These are phyloP conservation scores for Melitaea cinxia DNA, from an alignment of 1,140 invertebrate genomes.

Conservation along the genomic window DNA sequence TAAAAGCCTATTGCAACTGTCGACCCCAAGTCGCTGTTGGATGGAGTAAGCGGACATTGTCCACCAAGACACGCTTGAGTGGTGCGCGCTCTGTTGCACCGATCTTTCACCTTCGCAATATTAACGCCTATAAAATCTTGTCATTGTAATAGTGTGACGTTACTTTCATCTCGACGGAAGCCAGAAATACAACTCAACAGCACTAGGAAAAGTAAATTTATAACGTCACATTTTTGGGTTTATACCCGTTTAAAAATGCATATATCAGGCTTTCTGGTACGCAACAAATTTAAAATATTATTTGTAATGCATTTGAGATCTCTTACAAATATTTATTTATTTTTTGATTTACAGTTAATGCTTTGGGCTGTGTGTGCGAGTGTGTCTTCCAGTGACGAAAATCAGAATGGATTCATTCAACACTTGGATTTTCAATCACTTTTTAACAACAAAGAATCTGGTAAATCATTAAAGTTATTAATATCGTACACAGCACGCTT, in stretches of 20 bases:
- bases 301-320: constrained; percentile 6
- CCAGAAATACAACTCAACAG: constrained; percentile 52
- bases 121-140: constrained; percentile 80
- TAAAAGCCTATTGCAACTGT: constrained; percentile 44
- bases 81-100: constrained; percentile 71
- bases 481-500: constrained; percentile 8
- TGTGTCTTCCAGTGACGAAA: constrained; percentile 55
- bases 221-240: constrained; percentile 58
- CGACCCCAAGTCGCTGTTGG: constrained; percentile 54
- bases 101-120: constrained; percentile 80
- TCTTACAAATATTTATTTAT: constrained; percentile 22
- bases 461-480: constrained; percentile 44
- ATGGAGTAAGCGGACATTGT: constrained; percentile 79
- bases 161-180: constrained; percentile 68
- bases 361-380: constrained; percentile 64
- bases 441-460: constrained; percentile 55
- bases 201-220: constrained; percentile 45
- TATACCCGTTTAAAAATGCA: constrained; percentile 70
- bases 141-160: constrained; percentile 74
- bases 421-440: constrained; percentile 69
- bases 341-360: constrained; percentile 63
- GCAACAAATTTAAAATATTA: constrained; percentile 32
- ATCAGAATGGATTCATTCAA: constrained; percentile 65
- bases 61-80: constrained; percentile 68
- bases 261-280: constrained; percentile 67